Evolutionary conservation across 2,888 invertebrate genomes (phyloP).

Genomic region (Thereva nobilitata): DNA sequence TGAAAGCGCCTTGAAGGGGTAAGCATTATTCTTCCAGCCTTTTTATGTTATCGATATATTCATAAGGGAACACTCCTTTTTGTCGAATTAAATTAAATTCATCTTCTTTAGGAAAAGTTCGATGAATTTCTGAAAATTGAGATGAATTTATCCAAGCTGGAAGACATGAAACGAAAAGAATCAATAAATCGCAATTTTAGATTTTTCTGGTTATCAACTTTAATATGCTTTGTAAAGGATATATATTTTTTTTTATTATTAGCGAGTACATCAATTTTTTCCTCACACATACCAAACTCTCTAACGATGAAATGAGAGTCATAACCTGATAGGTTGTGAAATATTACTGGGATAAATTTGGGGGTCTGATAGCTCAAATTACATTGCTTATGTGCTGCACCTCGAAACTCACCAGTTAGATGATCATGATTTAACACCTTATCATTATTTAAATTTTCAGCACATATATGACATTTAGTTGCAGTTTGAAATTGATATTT

Average conservation of each 20-base stretch:
- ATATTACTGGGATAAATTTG: constrained; percentile 24
- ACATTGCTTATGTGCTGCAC: constrained; percentile 34
- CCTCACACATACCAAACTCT: constrained; percentile 15
- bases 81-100: constrained; percentile 43
- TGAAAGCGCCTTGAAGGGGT: constrained; percentile 43
- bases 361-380: constrained; percentile 19
- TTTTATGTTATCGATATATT: constrained; percentile 44
- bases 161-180: constrained; percentile 29
- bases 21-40: constrained; percentile 40
- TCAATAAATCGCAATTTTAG: constrained; percentile 30
- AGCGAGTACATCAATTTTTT: constrained; percentile 36
- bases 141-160: constrained; percentile 22
- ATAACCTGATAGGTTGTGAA: too few species aligned
- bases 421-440: constrained; percentile 43
- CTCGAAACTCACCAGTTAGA: constrained; percentile 40
- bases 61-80: constrained; percentile 50
- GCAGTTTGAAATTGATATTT: neutral
- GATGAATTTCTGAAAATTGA: too few species aligned
- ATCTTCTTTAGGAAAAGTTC: constrained; percentile 49
- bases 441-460: constrained; percentile 15
- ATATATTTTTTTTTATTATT: constrained; percentile 41
- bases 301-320: constrained; percentile 34
- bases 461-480: constrained; percentile 26
- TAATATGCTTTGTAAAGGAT: constrained; percentile 38
- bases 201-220: constrained; percentile 13